Evolutionary conservation across 2,797 vertebrate genomes (phyloP).

Genomic region (Gymnopithys bicolor): DNA sequence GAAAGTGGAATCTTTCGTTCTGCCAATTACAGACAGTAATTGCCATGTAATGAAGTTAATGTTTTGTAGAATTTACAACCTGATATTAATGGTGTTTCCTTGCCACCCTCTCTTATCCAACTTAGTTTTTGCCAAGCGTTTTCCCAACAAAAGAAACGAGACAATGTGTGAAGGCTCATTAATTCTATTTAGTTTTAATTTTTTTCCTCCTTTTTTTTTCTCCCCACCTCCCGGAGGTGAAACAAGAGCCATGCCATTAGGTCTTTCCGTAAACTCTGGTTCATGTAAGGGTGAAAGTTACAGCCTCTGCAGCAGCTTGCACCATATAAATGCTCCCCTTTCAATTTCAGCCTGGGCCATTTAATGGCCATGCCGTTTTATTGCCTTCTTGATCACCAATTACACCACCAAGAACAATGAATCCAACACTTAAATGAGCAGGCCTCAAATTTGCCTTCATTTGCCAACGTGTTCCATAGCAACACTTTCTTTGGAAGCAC

Average conservation of each 20-base stretch:
- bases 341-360: conserved; percentile 53
- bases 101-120: conserved; percentile 69
- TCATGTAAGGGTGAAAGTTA: conserved; percentile 82
- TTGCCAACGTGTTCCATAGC: conserved; percentile 77
- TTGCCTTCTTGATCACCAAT: conserved; percentile 78
- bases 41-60: conserved; percentile 87
- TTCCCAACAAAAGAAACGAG: conserved; percentile 83
- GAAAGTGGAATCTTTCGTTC: conserved; percentile 78
- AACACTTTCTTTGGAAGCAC: conserved; percentile 69
- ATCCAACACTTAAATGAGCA: conserved; percentile 68
- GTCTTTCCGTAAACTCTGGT: conserved; percentile 78
- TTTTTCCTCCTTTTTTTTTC: conserved; percentile 7
- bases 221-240: conserved; percentile 73
- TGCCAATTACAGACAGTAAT: conserved; percentile 80
- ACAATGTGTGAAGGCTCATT: conserved; percentile 86
- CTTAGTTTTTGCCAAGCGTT: conserved; percentile 75
- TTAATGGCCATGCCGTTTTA: conserved; percentile 77
- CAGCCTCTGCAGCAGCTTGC: conserved; percentile 59
- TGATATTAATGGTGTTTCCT: conserved; percentile 79
- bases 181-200: conserved; percentile 81
- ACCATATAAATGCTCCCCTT: conserved; percentile 69
- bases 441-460: conserved; percentile 77
- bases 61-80: conserved; percentile 88
- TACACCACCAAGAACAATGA: conserved; percentile 79
- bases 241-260: conserved; percentile 75